Evolutionary conservation across 2,797 vertebrate species (phyloP), one percentile per base, ranked within the genome.

Genomic region (Rhinichthys osculus): DNA sequence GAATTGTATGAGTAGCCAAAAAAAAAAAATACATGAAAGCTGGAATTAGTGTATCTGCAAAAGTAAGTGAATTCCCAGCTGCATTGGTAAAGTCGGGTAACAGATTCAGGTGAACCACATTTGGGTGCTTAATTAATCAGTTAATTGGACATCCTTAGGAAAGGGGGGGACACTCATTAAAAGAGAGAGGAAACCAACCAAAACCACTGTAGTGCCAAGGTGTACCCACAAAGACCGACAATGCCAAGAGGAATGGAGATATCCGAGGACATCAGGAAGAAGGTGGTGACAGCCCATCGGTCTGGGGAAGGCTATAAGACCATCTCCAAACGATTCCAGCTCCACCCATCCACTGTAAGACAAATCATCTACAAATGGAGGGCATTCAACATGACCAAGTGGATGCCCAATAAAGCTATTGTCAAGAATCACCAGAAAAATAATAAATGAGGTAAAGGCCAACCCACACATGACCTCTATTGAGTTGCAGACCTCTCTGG

Each of bases 401-500:
- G 30, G 30, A 67, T 3, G 5, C 7, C 52, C 52, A 19, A 14
- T 16, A 47, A 16, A 47, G 13, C 4, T 47, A 16, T 14, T 0
- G 4, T 54, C 6, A 21, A 54, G 19, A 54, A 54, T 19, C 52
- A 21, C 19, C 19, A 54, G 52, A 54, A 54, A 54, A 54, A 21
- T 21, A 54, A 52, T 2, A 52, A 52, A 52, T 52, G 7, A 54
- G 7, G 7, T 54, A 54, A 54, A 54, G 19, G 19, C 19, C 14
- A 16, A 54, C 52, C 19, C 52, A 54, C 57, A 50, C 62, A 78
- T 78, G 59, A 70, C 44, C 69, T 74, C 67, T 16, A 62, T 47
- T 76, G 42, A 74, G 54, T 66, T 81, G 40, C 78, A 86, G 78
- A 76, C 27, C 78, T 64, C 78, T 86, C 67, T 81, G 69, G 52